A percentile compares a stretch with the other conserved stretches of the same genome.
Evolutionary conservation across 2,888 invertebrate genomes (phyloP).

Genomic region (Exocentrus adspersus): DNA sequence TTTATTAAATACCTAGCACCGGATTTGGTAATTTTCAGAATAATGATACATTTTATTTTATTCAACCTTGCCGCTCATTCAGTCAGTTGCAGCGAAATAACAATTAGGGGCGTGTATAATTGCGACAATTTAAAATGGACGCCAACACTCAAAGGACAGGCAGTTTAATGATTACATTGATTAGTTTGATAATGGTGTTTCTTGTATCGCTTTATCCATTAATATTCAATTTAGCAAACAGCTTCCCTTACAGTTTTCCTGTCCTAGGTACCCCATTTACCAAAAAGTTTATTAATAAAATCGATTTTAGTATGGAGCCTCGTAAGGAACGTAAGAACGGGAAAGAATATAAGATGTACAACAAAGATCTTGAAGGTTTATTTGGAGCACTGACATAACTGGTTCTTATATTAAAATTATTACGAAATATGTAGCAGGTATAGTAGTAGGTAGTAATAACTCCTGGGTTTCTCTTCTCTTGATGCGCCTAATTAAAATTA

Average conservation of each 20-base stretch:
- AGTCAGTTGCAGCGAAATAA: constrained; percentile 14
- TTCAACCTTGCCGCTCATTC: constrained; percentile 6
- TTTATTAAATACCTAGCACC: constrained; percentile 1
- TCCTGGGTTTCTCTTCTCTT: neutral
- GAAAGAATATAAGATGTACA: no score
- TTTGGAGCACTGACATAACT: constrained; percentile 18
- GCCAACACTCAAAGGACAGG: neutral
- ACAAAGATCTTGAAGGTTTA: constrained; percentile 14
- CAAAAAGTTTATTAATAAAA: no score
- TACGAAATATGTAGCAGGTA: no score
- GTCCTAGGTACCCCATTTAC: no score
- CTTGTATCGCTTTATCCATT: no score
- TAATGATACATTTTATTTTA: neutral
- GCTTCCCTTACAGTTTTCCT: no score
- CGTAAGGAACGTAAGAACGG: no score
- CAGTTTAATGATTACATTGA: neutral
- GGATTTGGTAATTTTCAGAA: constrained; percentile 10
- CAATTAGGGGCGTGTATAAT: constrained; percentile 21
- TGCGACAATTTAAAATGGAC: constrained; percentile 1
- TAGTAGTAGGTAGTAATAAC: no score
- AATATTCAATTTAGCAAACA: no score
- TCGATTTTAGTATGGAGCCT: no score
- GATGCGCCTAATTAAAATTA: no score
- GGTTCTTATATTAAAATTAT: constrained; percentile 11
- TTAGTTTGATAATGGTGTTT: neutral